Evolutionary conservation across 2,888 invertebrate species (phyloP).

Genomic region (Candidula unifasciata): DNA sequence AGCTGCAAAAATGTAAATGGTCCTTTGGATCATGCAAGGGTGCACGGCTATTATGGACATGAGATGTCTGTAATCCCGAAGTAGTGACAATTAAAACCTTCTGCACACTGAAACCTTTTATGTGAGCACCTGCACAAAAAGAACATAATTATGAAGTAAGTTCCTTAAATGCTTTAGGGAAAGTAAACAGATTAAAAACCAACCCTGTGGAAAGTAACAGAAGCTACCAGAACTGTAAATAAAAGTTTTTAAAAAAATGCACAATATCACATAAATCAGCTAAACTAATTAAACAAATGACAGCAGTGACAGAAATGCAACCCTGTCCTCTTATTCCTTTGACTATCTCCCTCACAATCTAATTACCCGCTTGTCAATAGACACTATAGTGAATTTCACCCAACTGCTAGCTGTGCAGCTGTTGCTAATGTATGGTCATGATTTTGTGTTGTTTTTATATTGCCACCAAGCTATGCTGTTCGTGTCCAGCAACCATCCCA

Average conservation of each 20-base stretch:
- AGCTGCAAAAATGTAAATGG: background rate
- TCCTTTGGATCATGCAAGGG: background rate
- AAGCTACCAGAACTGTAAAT: too few species aligned
- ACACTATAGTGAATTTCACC: too few species aligned
- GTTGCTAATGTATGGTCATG: too few species aligned
- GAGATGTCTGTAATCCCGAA: conserved; percentile 19
- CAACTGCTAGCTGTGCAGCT: too few species aligned
- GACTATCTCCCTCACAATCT: too few species aligned
- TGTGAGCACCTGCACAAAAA: conserved; percentile 5
- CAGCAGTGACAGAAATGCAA: background rate
- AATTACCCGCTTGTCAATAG: too few species aligned
- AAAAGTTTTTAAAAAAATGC: background rate
- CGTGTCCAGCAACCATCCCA: too few species aligned
- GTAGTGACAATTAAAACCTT: conserved; percentile 20
- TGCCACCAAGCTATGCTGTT: too few species aligned
- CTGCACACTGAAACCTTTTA: conserved; percentile 15
- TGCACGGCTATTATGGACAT: background rate
- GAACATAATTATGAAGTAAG: background rate
- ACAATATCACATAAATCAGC: background rate
- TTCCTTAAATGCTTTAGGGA: background rate
- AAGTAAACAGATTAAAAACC: background rate
- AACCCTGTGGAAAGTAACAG: background rate
- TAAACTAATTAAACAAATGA: background rate
- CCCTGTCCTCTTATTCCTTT: too few species aligned
- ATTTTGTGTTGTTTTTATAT: too few species aligned